Evolutionary conservation across 2,888 invertebrate genomes (phyloP).

Genomic region (Ormyrus labotus): DNA sequence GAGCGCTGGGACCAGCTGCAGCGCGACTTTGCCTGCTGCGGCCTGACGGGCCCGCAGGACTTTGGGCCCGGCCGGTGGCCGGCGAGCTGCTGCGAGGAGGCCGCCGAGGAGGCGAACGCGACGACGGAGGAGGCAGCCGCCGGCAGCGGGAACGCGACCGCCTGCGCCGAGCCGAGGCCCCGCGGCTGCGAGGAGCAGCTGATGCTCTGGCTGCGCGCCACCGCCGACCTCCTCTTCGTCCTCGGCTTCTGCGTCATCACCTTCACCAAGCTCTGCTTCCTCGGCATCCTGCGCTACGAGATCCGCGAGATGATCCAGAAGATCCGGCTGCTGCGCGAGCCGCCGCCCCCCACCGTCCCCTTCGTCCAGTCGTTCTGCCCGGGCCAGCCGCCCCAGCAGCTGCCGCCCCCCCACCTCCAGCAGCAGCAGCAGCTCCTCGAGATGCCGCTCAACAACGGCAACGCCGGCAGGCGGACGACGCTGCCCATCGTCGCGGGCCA

Average conservation of each 20-base stretch:
- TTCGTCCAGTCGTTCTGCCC: slow-evolving; percentile 69
- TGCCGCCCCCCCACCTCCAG: slow-evolving; percentile 21
- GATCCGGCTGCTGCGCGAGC: slow-evolving; percentile 84
- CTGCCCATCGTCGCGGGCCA: slow-evolving; percentile 64
- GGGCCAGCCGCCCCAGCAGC: slow-evolving; percentile 62
- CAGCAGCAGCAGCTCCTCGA: slow-evolving; percentile 43
- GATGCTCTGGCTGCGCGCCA: slow-evolving; percentile 85
- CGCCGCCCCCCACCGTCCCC: slow-evolving; percentile 67
- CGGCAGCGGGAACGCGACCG: slow-evolving; percentile 50
- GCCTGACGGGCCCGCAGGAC: slow-evolving; percentile 81
- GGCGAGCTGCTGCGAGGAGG: slow-evolving; percentile 67
- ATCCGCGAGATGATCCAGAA: slow-evolving; percentile 95
- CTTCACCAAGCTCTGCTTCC: slow-evolving; percentile 92
- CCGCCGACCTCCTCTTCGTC: slow-evolving; percentile 88
- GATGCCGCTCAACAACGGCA: slow-evolving; percentile 63
- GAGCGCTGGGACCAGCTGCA: slow-evolving; percentile 88
- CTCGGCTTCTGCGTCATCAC: slow-evolving; percentile 92
- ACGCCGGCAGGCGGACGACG: slow-evolving; percentile 65
- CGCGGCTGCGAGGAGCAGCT: slow-evolving; percentile 85
- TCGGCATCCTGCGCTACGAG: slow-evolving; percentile 90
- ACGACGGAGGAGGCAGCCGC: slow-evolving; percentile 61
- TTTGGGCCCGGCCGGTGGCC: slow-evolving; percentile 69
- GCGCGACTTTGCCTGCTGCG: slow-evolving; percentile 86
- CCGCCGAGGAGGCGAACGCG: not conserved
- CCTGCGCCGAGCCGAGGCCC: slow-evolving; percentile 68